Conservation (phyloP, 1,140 invertebrate genomes). For the Euwallacea fornicatus region DNA sequence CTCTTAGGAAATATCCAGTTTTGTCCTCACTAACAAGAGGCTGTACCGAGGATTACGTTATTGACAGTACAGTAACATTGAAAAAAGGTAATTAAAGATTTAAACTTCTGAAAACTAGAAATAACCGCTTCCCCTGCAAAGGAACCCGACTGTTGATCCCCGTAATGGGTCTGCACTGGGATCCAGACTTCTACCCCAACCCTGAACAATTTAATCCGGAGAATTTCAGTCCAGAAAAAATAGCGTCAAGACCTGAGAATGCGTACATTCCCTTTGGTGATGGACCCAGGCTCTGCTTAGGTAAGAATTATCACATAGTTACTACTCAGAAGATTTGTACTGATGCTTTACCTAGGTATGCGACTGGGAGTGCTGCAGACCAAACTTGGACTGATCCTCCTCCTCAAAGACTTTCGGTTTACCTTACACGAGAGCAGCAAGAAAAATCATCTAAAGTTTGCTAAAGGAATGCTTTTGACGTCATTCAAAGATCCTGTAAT, state of each 20-base stretch:
- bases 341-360: slow-evolving; percentile 5
- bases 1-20: slow-evolving; percentile 66
- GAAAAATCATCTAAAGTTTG: too few species aligned
- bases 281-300: slow-evolving; percentile 60
- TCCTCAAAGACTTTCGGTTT: too few species aligned
- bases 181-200: slow-evolving; percentile 58
- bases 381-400: too few species aligned
- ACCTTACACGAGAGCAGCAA: too few species aligned
- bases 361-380: slow-evolving; percentile 51
- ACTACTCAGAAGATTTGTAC: not conserved
- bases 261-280: slow-evolving; percentile 58
- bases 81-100: too few species aligned
- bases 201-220: slow-evolving; percentile 58
- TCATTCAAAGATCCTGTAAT: too few species aligned
- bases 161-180: slow-evolving; percentile 48
- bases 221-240: slow-evolving; percentile 50
- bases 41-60: slow-evolving; percentile 52
- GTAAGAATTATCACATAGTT: slow-evolving; percentile 38
- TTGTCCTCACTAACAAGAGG: slow-evolving; percentile 59
- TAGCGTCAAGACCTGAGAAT: slow-evolving; percentile 43
- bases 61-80: slow-evolving; percentile 46
- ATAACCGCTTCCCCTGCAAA: slow-evolving; percentile 49
- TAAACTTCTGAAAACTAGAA: slow-evolving; percentile 26
- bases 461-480: too few species aligned
- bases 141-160: slow-evolving; percentile 54